Percentiles rank a stretch among this genome's conserved stretches.
These are phyloP conservation scores for Syritta pipiens DNA, from an alignment of 2,888 invertebrate genomes.

Conservation along the genomic window DNA sequence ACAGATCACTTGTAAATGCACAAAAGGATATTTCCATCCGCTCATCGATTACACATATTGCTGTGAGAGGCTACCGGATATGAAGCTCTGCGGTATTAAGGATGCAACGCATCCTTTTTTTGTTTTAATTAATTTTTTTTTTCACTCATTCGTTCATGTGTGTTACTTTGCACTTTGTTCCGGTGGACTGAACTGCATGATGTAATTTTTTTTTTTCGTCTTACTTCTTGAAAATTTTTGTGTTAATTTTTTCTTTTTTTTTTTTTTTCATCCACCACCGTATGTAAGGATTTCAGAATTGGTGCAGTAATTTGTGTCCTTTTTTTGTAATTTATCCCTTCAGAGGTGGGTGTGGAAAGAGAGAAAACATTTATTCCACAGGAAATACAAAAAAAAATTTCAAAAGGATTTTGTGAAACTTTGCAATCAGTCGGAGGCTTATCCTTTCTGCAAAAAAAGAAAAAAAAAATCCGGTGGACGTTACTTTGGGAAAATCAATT, in stretches of 20 bases:
- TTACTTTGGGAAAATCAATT: background rate
- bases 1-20: slow-evolving; percentile 69
- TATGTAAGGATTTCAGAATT: slow-evolving; percentile 25
- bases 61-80: slow-evolving; percentile 36
- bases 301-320: slow-evolving; percentile 23
- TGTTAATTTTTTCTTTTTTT: background rate
- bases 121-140: background rate
- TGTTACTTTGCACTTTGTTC: slow-evolving; percentile 60
- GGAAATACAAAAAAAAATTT: too few species aligned
- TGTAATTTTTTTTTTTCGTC: slow-evolving; percentile 41
- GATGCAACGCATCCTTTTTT: background rate
- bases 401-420: background rate
- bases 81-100: slow-evolving; percentile 65
- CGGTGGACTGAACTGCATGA: slow-evolving; percentile 38
- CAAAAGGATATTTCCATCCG: slow-evolving; percentile 59
- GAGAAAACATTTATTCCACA: too few species aligned
- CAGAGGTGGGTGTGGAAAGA: background rate
- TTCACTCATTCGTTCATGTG: background rate
- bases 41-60: slow-evolving; percentile 58
- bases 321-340: background rate
- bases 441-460: background rate
- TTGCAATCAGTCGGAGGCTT: background rate
- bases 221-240: slow-evolving; percentile 24
- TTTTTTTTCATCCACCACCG: background rate
- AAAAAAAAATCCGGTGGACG: background rate